Base-by-base conservation (phyloP, 2,888 invertebrate species). In the Chouioia cunea region DNA sequence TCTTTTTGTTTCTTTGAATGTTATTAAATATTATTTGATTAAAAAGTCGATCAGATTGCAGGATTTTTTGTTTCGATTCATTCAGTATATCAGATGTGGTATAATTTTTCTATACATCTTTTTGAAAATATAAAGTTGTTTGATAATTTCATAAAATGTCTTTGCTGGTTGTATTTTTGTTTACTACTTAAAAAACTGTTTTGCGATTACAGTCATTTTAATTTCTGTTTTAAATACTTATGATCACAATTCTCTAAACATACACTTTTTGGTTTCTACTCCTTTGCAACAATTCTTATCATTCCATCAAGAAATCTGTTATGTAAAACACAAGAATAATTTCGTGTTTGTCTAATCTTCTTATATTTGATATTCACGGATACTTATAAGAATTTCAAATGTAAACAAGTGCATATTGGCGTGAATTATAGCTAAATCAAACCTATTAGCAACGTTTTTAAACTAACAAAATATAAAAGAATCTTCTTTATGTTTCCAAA, bases 191-290 rank as follows among this genome's bases (percentile, higher is more conserved):
- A 22, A 65, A 62, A 65, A 65, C 59, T 65, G 44, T 23, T 65
- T 36, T 36, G 48, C 43, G 60, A 59, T 36, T 36, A 36, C 36
- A 36, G 36, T 36, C 47, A 15, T 43, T 53, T 70, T 65, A 70
- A 15, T 60, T 20, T 50, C 65, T 60, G 60, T 50, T 57, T 52
- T 58, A 18, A 57, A 57, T 50, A 66, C 62, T 66, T 47, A 57
- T 57, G 66, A 66, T 71, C 54, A 65, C 48, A 64, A 70, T 60
- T 64, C 59, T 53, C 64, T 71, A 62, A 66, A 58, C 48, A 22
- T 58, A 70, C 66, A 71, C 47, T 65, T 36, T 64, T 65, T 66
- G 47, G 57, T 66, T 52, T 60, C 22, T 60, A 22, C 56, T 23
- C 48, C 47, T 65, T 65, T 48, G 20, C 27, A 23, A 65, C 22